Evolutionary conservation across 2,888 invertebrate genomes (phyloP), one percentile per base, ranked within the genome.

Genomic region (Lithophane socia): DNA sequence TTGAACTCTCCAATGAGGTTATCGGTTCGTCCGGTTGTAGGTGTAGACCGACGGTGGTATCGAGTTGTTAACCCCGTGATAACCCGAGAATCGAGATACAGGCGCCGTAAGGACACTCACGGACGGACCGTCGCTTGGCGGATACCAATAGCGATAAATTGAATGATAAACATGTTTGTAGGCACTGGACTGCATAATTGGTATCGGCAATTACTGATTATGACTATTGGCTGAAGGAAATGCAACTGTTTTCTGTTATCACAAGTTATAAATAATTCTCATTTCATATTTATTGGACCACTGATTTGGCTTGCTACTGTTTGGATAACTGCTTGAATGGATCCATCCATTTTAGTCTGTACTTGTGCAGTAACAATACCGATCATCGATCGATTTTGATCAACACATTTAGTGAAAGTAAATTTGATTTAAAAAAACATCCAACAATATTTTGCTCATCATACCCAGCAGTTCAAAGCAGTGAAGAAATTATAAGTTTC

Each of bases 111-210:
- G 80, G 86, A 86, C 88, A 77, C 70, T 75, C 70, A 63, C 44
- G 70, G 76, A 69, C 66, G 24, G 63, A 49, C 66, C 47, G 79
- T 86, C 79, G 74, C 81, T 74, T 86, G 74, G 73, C 88, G 86
- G 87, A 89, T 87, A 87, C 77, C 79, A 77, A 80, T 81, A 82
- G 64, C 66, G 67, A 74, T 85, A 85, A 73, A 77, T 73, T 68
- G 70, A 80, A 75, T 72, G 70, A 82, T 80, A 82, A 86, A 87
- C 84, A 83, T 88, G 86, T 89, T 87, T 86, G 61, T 74, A 82
- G 84, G 74, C 76, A 73, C 56, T 73, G 29, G 58, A 52, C 66
- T 73, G 42, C 69, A 82, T 74, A 73, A 84, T 77, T 80, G 73
- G n/a, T 79, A 87, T 78, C 80, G 65, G 61, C 52, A 71, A 58